Conservation (phyloP, 2,797 vertebrate genomes). For the Sebastes steindachneri region DNA sequence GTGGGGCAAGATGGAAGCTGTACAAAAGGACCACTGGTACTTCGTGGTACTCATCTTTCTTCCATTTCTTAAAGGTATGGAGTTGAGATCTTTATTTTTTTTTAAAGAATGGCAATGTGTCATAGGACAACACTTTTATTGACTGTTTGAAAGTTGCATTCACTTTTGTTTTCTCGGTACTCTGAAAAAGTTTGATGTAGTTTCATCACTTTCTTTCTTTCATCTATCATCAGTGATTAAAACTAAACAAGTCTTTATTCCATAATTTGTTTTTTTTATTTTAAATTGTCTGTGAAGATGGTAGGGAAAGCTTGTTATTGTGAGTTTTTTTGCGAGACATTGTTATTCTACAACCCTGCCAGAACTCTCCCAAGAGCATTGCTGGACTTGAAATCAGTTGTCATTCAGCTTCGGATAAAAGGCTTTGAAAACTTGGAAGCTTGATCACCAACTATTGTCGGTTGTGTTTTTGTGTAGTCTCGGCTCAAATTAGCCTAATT, state of each 20-base stretch:
- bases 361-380: slow-evolving; percentile 28
- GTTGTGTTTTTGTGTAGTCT: slow-evolving; percentile 41
- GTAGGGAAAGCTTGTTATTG: slow-evolving; percentile 11
- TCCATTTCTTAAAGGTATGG: slow-evolving; percentile 81
- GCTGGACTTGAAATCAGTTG: slow-evolving; percentile 40
- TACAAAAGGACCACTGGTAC: slow-evolving; percentile 87
- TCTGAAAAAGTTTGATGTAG: neutral
- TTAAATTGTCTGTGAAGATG: neutral
- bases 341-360: slow-evolving; percentile 34
- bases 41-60: slow-evolving; percentile 83
- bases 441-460: slow-evolving; percentile 60
- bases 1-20: slow-evolving; percentile 82
- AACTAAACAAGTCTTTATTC: neutral
- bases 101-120: neutral
- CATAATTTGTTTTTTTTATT: neutral
- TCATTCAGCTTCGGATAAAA: slow-evolving; percentile 62
- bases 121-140: neutral
- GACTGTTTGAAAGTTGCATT: neutral
- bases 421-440: slow-evolving; percentile 50
- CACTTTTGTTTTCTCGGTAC: neutral
- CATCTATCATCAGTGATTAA: neutral
- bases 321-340: slow-evolving; percentile 10
- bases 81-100: neutral
- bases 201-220: neutral
- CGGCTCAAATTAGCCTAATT: slow-evolving; percentile 60